These are phyloP conservation scores for Sipha flava DNA, from an alignment of 1,140 invertebrate genomes.

Conservation along the genomic window DNA sequence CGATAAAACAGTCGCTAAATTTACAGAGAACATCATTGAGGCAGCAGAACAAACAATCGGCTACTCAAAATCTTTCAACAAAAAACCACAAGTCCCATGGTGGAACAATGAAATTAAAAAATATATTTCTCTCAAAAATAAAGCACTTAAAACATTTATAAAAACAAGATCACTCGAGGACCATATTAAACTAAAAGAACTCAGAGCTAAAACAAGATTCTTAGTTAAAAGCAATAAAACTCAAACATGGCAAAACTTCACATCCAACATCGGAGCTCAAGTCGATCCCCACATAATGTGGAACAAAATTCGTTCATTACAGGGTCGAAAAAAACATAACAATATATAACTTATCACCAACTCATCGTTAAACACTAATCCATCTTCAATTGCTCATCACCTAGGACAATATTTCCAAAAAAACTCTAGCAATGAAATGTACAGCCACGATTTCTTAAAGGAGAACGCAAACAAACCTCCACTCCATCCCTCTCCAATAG, in stretches of 20 bases:
- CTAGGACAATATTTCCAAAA: background rate
- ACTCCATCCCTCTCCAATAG: background rate
- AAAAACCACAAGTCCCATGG: no score
- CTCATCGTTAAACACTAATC: background rate
- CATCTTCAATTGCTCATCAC: background rate
- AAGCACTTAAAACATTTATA: no score
- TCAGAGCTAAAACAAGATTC: no score
- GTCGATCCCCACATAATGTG: background rate
- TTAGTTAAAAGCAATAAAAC: background rate
- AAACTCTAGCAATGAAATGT: background rate
- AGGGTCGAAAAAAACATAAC: background rate
- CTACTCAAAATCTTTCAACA: no score
- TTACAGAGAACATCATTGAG: no score
- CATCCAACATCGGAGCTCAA: background rate
- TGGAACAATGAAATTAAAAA: no score
- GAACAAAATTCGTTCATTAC: background rate
- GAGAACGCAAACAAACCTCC: background rate
- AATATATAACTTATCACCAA: background rate
- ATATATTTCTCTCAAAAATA: no score
- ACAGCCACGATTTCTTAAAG: background rate
- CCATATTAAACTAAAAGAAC: no score
- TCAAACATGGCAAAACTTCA: no score
- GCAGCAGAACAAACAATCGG: no score
- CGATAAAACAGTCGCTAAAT: no score
- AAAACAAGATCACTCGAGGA: no score